Evolutionary conservation across 2,888 invertebrate species (phyloP), one percentile per base, ranked within the genome.

Genomic region (Marasmarcha lunaedactyla): DNA sequence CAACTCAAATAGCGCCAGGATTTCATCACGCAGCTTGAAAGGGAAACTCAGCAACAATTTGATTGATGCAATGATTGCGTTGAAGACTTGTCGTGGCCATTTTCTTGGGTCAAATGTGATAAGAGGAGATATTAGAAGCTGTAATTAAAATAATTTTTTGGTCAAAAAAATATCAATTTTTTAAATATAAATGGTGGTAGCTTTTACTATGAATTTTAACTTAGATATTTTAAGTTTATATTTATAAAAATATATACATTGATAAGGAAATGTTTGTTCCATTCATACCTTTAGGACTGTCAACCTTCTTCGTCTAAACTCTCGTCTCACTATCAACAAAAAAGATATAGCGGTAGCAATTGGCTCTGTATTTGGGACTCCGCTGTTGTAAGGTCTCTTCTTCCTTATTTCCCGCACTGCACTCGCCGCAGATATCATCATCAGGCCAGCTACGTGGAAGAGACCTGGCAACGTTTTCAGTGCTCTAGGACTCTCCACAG

Each of bases 401-500:
- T 88, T 88, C 42, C 78, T 85, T 34, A 89, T 79, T 52, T 90
- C 88, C 49, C 88, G 86, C 0, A 87, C 48, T 0, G 88, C 87
- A 35, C 89, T 88, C 0, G 90, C 87, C 1, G 86, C 55, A 2
- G 89, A 87, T 51, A 93, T 90, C 1, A 91, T 52, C 0, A 85
- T 54, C 33, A 92, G 78, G 0, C 90, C 89, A 1, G 86, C 58
- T 15, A 89, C 88, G 46, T 88, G 86, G 38, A 86, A 86, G 0
- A 86, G 64, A 4, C 87, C 87, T 1, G 88, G 88, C 13, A 84
- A 61, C 4, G 83, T 84, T 54, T 90, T 89, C 11, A 87, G 57
- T 0, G 89, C 81, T 43, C 88, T 81, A 0, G 91, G 89, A 41
- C 90, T 87, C 59, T 93, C 92, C 3, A 90, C 71, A 0, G 93